Evolutionary conservation across 2,888 invertebrate genomes (phyloP), one percentile per base, ranked within the genome.

Genomic region (Prosopocoilus inquinatus): DNA sequence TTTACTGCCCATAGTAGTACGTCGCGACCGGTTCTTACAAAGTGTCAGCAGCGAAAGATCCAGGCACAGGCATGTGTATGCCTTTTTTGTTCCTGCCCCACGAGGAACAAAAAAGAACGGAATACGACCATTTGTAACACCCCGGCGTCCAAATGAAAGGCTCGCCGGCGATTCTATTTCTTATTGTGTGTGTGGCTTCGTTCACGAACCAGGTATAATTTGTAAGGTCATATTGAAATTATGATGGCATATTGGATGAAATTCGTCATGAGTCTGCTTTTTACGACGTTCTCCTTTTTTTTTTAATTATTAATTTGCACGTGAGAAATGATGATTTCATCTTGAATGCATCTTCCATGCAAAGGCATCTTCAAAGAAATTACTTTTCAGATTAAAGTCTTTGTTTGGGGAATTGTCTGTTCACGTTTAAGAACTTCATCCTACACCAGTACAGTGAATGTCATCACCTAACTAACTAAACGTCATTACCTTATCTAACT

Each of bases 1-100:
- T 47, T 55, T 51, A 55, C 47, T 55, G 51, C 50, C 51, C 43
- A 28, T 28, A 47, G 55, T 55, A 55, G 51, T 55, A 55, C 38
- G 55, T 55, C 51, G 47, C 55, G 55, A 47, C 47, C 44, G 51
- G 55, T 46, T 46, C 47, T 50, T 55, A 47, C 51, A 45, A 49
- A 47, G 46, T 50, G 55, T 55, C 46, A 45, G 45, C 41, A 47
- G 55, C 32, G 35, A 28, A 5, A 44, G 32, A 50, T 50, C 44
- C 28, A 28, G 20, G 39, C 50, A n/a, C n/a, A 44, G 13, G 41
- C 33, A 20, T 39, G 15, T 49, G 16, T 49, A n/a, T 9, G 16
- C 7, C 16, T 47, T 33, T 34, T 33, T 15, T 15, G n/a, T 33
- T 47, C 36, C 20, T 44, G 34, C 20, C 52, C 52, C 45, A 33